Evolutionary conservation across 1,140 invertebrate genomes (phyloP).

Genomic region (Zophobas atratus): DNA sequence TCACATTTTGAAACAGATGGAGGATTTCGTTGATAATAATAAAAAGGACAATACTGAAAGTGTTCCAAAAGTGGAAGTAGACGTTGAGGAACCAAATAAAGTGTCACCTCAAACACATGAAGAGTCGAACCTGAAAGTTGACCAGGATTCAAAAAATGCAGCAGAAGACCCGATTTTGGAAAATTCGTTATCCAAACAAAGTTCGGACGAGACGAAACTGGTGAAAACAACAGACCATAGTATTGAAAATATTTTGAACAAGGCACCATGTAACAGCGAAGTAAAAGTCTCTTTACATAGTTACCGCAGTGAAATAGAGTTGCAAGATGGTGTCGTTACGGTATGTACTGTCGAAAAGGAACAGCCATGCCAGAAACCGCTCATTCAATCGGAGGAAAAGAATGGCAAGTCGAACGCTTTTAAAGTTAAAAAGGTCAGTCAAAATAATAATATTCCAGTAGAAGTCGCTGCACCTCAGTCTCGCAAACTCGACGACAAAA

Average conservation of each 20-base stretch:
- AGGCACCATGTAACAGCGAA: neutral
- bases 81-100: neutral
- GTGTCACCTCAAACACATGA: neutral
- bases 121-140: neutral
- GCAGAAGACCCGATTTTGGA: neutral
- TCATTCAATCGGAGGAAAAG: too few relatives aligned
- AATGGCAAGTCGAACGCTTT: too few relatives aligned
- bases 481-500: too few relatives aligned
- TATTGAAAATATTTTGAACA: slow-evolving; percentile 37
- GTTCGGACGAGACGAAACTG: neutral
- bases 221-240: slow-evolving; percentile 43
- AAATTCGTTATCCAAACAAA: neutral
- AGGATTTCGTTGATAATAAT: slow-evolving; percentile 23
- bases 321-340: neutral
- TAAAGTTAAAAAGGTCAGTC: too few relatives aligned
- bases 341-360: neutral
- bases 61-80: slow-evolving; percentile 1
- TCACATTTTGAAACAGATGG: slow-evolving; percentile 44
- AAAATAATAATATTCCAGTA: too few relatives aligned
- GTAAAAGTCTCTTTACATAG: neutral
- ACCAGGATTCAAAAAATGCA: too few relatives aligned
- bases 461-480: too few relatives aligned
- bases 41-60: neutral
- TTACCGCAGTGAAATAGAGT: neutral
- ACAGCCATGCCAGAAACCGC: too few relatives aligned